A percentile compares a stretch with the other conserved stretches of the same genome.
These are phyloP conservation scores for Nephrotoma appendiculata DNA, from an alignment of 2,888 invertebrate genomes.

Conservation along the genomic window DNA sequence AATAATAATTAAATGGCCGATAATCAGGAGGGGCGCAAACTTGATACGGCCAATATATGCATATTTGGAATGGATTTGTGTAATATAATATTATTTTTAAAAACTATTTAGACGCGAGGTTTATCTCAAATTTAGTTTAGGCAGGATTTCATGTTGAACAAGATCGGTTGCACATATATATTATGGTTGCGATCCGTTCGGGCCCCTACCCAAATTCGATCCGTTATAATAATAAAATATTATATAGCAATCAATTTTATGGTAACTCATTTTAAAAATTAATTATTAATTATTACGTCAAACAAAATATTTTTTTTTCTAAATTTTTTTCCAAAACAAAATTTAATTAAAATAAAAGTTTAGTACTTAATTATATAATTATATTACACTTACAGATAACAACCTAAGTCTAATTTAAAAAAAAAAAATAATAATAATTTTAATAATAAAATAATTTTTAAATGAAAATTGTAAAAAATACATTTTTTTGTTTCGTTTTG, in stretches of 20 bases:
- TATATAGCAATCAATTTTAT: not conserved
- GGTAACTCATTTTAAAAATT: not conserved
- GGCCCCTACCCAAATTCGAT: not conserved
- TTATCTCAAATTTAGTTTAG: not conserved
- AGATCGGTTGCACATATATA: not conserved
- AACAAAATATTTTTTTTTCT: not conserved
- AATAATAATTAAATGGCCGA: not conserved
- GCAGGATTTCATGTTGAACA: not conserved
- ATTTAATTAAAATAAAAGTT: not conserved
- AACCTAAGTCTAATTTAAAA: not conserved
- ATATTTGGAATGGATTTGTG: not conserved
- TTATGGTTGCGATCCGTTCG: not conserved
- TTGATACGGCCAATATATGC: not conserved
- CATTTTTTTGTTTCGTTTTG: not conserved
- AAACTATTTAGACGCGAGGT: not conserved
- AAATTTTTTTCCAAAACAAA: not conserved
- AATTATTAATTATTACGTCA: not conserved
- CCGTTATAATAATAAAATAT: not conserved
- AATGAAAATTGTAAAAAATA: not conserved
- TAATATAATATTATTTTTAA: not conserved
- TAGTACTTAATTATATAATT: not conserved
- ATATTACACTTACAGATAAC: not conserved
- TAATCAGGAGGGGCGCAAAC: not conserved
- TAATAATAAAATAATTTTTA: not conserved
- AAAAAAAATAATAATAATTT: not conserved